Evolutionary conservation across 2,797 vertebrate genomes (phyloP), one percentile per base, ranked within the genome.

Genomic region (Scleropages formosus): DNA sequence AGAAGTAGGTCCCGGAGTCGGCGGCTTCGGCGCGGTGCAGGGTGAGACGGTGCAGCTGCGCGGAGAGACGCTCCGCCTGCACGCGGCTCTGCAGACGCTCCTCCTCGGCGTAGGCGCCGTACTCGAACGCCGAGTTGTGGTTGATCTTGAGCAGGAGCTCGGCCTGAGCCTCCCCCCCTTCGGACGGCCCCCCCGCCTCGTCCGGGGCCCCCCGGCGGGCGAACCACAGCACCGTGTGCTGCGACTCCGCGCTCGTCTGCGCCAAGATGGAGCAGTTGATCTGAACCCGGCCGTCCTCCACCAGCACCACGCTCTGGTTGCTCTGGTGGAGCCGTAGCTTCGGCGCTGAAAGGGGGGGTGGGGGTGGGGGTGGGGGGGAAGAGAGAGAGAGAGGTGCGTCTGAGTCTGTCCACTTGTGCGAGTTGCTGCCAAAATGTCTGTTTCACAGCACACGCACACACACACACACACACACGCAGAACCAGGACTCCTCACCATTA

Each of bases 1-100:
- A 98, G 88, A 97, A 98, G 89, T 99, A 99, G 46, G 93, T 95
- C 76, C 96, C 97, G 0, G 95, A 97, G 83, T 98, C 97, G 0
- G 93, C 92, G 82, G 90, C 91, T 84, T 96, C 95, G 0, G 96
- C 95, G 16, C 92, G 90, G 88, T 96, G 96, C 75, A 98, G 91
- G 0, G 96, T 98, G 77, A 98, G 93, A 51, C 85, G 89, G 0
- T 92, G 92, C 31, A 91, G 88, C 3, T 87, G 86, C 0, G 90
- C 86, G 0, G 90, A 92, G 39, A 91, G 84, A 63, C 90, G 85
- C 87, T 98, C 96, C 0, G 95, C 94, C 88, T 97, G 97, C 59
- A 98, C 92, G 0, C 96, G 88, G 22, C 94, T 89, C 0, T 94
- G 86, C 73, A 97, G 91, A 4, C 94, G 88, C 76, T 97, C 96